Base-by-base conservation (phyloP, 2,888 invertebrate species). In the Kuschelorhynchus macadamiae region DNA sequence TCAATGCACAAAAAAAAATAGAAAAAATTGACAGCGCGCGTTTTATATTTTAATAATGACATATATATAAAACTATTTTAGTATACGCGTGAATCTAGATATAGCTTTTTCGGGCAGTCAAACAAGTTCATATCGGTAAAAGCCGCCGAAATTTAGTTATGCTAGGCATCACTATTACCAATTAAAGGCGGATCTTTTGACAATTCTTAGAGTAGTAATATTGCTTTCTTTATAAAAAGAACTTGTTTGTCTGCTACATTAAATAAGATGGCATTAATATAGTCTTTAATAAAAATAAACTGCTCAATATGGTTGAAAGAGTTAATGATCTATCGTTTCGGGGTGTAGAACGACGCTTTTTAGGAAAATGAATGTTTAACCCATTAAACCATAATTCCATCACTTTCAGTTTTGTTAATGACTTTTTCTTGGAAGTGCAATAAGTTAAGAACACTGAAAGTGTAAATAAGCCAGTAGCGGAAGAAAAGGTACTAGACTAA, bases 21-120 rank as follows among this genome's bases (percentile, higher is more conserved):
- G 73, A 73, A 73, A 68, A 74, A 70, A 67, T 66, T 71, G 79
- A 80, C 78, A 79, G 80, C 79, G 80, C 81, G 81, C 81, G 79
- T 82, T 81, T 82, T 82, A 81, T 82, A 82, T 82, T 82, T 82
- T 82, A 82, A 80, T 81, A 75, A 71, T 75, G 76, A 78, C 39
- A 76, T 78, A 77, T 78, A 81, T 81, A 81, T 80, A 74, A 78
- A 80, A 75, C 79, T 82, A 81, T 82, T 81, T 82, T 82, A 82
- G 80, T 82, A 69, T 69, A 82, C 79, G 81, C 81, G 80, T 79
- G 74, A 77, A 73, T 72, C 53, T 67, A 57, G 57, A 50, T 50
- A 50, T 57, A 42, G 57, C 57, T 63, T 46, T 41, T 56, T 57
- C 32, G 4, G 11, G 50, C 56, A 44, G 57, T 18, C 52, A 59